These are phyloP conservation scores for Novumbra hubbsi DNA, from an alignment of 2,797 vertebrate species.

Conservation along the genomic window DNA sequence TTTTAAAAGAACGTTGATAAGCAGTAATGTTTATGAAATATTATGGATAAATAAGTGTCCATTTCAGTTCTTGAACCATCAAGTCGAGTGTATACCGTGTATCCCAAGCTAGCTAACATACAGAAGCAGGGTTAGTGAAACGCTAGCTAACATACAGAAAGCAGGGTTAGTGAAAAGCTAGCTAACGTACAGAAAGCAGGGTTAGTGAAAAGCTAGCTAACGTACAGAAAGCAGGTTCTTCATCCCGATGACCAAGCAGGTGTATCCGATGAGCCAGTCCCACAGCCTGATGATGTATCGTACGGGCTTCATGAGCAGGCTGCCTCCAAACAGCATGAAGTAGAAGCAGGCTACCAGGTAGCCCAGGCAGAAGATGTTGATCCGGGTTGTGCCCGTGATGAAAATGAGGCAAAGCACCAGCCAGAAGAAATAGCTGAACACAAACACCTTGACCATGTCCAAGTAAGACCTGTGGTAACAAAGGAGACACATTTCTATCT, in stretches of 20 bases:
- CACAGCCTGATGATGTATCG: slow-evolving; percentile 67
- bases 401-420: slow-evolving; percentile 82
- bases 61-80: no score
- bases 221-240: slow-evolving; percentile 77
- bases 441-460: slow-evolving; percentile 77
- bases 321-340: slow-evolving; percentile 77
- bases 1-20: no score
- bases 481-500: background rate
- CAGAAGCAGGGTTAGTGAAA: background rate
- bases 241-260: slow-evolving; percentile 70
- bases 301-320: slow-evolving; percentile 73
- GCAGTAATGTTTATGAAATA: no score
- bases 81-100: no score
- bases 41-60: no score
- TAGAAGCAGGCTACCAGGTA: slow-evolving; percentile 80
- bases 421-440: slow-evolving; percentile 82
- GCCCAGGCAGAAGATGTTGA: slow-evolving; percentile 75
- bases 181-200: background rate
- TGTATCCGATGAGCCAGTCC: slow-evolving; percentile 77
- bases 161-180: background rate
- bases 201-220: slow-evolving; percentile 6
- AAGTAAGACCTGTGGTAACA: slow-evolving; percentile 68
- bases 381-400: slow-evolving; percentile 74
- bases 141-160: background rate
- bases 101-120: background rate